Evolutionary conservation across 2,797 vertebrate genomes (phyloP).

Genomic region (Botia kubotai): DNA sequence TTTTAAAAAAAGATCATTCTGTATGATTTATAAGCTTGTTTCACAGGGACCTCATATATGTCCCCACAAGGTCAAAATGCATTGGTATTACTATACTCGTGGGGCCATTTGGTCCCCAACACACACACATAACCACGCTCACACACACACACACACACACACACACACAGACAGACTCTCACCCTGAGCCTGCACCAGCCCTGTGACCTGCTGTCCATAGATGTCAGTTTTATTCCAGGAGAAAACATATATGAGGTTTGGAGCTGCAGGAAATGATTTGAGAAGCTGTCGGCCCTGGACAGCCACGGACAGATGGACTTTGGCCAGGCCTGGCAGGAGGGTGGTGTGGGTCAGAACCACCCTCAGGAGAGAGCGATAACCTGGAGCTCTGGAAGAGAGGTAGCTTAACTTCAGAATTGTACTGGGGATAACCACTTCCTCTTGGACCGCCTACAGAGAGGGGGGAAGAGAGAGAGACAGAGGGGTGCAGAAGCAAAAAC

Average conservation of each 20-base stretch:
- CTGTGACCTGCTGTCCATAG: constrained; percentile 88
- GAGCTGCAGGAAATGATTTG: constrained; percentile 85
- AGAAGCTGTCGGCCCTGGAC: constrained; percentile 85
- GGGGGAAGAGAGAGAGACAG: too few species aligned
- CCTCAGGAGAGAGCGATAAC: constrained; percentile 85
- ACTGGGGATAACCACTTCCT: constrained; percentile 85
- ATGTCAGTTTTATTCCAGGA: constrained; percentile 91
- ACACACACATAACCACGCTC: too few species aligned
- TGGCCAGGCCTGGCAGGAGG: constrained; percentile 81
- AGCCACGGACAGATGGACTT: constrained; percentile 84
- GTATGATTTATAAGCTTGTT: too few species aligned
- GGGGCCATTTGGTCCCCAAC: too few species aligned
- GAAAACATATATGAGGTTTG: constrained; percentile 84
- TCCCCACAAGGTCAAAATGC: too few species aligned
- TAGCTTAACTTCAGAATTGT: constrained; percentile 87
- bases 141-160: neutral
- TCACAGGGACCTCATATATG: too few species aligned
- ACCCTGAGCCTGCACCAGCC: constrained; percentile 85
- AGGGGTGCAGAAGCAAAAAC: neutral
- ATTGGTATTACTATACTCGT: too few species aligned
- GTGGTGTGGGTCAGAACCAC: constrained; percentile 82
- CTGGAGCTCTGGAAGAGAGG: constrained; percentile 83
- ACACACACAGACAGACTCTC: constrained; percentile 58
- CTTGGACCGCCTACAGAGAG: constrained; percentile 82
- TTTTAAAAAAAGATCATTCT: too few species aligned